Conservation (phyloP, 2,797 vertebrate genomes). For the Hozukius guyotensis region DNA sequence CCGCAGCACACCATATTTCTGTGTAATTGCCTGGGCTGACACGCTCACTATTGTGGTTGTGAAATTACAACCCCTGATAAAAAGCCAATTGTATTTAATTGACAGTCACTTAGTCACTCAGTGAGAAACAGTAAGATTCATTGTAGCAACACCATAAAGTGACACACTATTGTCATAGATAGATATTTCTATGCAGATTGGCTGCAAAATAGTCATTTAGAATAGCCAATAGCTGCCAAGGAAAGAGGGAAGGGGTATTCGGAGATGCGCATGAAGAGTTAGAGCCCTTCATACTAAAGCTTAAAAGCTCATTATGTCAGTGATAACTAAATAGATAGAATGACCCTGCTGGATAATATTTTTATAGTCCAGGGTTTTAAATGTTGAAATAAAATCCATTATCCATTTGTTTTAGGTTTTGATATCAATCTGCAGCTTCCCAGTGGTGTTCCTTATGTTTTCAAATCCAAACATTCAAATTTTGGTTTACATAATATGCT, state of each 20-base stretch:
- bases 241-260: neutral
- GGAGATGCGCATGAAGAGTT: neutral
- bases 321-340: neutral
- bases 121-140: slow-evolving; percentile 8
- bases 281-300: neutral
- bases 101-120: slow-evolving; percentile 46
- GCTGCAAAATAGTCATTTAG: neutral
- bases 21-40: slow-evolving; percentile 46
- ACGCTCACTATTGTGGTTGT: slow-evolving; percentile 24
- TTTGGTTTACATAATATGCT: too few species aligned
- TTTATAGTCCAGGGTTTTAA: neutral
- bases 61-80: slow-evolving; percentile 37
- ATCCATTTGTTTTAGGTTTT: neutral
- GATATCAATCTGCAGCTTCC: neutral
- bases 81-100: slow-evolving; percentile 60
- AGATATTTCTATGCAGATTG: neutral
- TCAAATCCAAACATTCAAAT: neutral
- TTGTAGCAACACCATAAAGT: slow-evolving; percentile 2
- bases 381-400: neutral
- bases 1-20: slow-evolving; percentile 1
- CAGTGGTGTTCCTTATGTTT: neutral
- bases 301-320: neutral
- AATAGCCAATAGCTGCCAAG: slow-evolving; percentile 7
- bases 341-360: neutral
- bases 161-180: slow-evolving; percentile 2